Base-by-base conservation (phyloP, 1,140 invertebrate genomes). In the Musca vetustissima region DNA sequence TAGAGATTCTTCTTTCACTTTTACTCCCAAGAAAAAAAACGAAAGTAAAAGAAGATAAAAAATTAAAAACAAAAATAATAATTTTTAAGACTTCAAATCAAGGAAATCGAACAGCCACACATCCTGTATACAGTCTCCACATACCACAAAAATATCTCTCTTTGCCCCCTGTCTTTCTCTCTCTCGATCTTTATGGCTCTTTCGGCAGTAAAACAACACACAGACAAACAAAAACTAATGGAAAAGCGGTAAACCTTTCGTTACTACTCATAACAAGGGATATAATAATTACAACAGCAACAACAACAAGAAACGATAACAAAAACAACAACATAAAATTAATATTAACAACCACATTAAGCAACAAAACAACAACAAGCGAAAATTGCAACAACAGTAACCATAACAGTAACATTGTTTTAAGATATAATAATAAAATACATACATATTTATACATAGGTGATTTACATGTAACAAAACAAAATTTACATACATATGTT, bases 201-300 rank as follows among this genome's bases (percentile, higher is more conserved):
- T 43, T 43, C 36, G 36, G 4, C 36, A 43, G 13, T 11, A 43
- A 8, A 43, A 4, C 6, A 19, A 53, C 22, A 53, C 1, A 9
- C 8, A 17, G 4, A 53, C 8, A 3, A 53, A 17, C 17, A 53
- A 53, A 1, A 43, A 43, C 36, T 43, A 43, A 43, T 43, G 7
- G 36, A 43, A 43, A 43, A 43, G 6, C 36, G 36, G 36, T 17
- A 61, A 61, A 61, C 57, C 57, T 61, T 61, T 61, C 57, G 57
- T 61, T 61, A 61, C 57, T 61, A 61, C 57, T 43, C 57, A 66
- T 66, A 66, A 66, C 43, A 66, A 50, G 64, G 49, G 64, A 50
- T 66, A 66, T 24, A 66, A 66, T 43, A 43, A 61, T 19, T 28
- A 8, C 8, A 28, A 28, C 28, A 28, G 8, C 28, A 28, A 65